Evolutionary conservation across 2,797 vertebrate species (phyloP).

Genomic region (Somateria mollissima): DNA sequence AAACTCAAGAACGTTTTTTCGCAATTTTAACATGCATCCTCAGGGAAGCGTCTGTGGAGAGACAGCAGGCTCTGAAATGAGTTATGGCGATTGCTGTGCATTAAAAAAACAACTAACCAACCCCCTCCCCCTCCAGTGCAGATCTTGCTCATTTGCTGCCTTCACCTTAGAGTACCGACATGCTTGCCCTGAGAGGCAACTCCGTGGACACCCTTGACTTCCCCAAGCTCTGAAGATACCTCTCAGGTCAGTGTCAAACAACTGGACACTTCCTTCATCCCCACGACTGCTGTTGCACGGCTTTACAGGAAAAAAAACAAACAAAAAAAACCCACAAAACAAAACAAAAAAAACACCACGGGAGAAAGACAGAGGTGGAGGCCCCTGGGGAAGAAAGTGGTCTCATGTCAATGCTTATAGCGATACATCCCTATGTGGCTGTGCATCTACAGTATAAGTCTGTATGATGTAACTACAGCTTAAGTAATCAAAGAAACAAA

Average conservation of each 20-base stretch:
- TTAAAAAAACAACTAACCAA: background rate
- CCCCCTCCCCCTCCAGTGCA: background rate
- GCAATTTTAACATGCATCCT: background rate
- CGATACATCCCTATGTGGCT: background rate
- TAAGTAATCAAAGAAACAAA: background rate
- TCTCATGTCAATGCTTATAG: background rate
- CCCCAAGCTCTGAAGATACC: background rate
- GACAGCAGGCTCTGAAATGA: background rate
- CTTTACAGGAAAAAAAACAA: background rate
- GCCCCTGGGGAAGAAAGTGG: background rate
- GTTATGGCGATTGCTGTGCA: background rate
- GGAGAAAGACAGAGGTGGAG: background rate
- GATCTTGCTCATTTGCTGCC: background rate
- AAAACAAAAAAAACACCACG: too few relatives aligned
- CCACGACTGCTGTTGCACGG: fast-evolving
- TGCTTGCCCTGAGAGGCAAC: background rate
- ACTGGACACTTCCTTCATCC: background rate
- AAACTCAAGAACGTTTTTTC: background rate
- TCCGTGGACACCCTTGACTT: background rate
- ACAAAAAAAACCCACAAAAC: too few relatives aligned
- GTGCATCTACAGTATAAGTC: background rate
- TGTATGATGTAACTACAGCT: background rate
- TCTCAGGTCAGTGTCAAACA: background rate
- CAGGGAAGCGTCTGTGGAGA: background rate
- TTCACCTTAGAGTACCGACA: fast-evolving